Base-by-base conservation (phyloP, 2,113 vertebrate species). In the Pluvianellus socialis region DNA sequence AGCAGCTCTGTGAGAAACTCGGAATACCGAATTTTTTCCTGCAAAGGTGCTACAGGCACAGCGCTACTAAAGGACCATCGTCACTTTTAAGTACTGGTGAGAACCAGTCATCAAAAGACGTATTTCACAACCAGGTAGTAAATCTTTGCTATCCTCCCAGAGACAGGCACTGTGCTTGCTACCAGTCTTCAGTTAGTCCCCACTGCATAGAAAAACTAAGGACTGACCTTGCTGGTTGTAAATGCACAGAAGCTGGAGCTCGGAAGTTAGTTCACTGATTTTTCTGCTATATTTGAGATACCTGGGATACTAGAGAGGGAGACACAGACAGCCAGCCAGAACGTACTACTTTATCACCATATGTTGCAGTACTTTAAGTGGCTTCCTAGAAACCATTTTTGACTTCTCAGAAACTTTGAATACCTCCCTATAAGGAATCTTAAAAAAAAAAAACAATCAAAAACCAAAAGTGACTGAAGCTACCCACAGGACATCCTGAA, bases 401-500 rank as follows among this genome's bases (percentile, higher is more conserved):
- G 71, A 92, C 62, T 93, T 61, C 70, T 86, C 52, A 88, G 81
- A 92, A 90, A 50, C 32, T 86, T 84, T 79, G 81, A 89, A 89
- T 53, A 89, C 16, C 35, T 77, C 13, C 42, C 24, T 73, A 7
- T 8, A 70, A 45, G 8, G 8, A 77, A 28, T 32, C 27, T 35
- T 47, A 23, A 12, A 9, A 20, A 47, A 47, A 47, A 47, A 47
- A 47, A 42, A 9, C 24, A 35, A 38, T 38, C 38, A 49, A 33
- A 52, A n/a, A 7, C 38, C 38, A 38, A 38, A 52, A 74, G 49
- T 11, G 21, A 66, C 9, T 33, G 52, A 81, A 89, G 65, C 44
- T 87, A 84, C 55, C 58, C 83, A 83, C 79, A 92, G 38, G 32
- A 91, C n/a, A 71, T 50, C 56, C 65, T 59, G 52, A 47, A 85